A percentile compares a stretch with the other conserved stretches of the same genome.
Conservation (phyloP, 2,113 vertebrate species). For the Coracopsis vasa region DNA sequence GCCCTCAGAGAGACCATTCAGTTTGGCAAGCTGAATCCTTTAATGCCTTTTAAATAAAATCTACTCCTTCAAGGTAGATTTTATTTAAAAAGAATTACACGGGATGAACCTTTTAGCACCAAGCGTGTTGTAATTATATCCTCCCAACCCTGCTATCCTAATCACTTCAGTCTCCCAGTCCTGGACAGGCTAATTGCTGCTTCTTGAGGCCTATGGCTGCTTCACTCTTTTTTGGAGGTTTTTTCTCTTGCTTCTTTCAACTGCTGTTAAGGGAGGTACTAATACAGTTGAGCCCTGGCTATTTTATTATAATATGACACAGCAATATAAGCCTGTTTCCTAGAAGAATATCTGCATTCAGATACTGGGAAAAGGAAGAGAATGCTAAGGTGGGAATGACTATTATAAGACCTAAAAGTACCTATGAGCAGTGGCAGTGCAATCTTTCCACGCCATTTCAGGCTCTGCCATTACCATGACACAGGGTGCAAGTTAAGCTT, state of each 20-base stretch:
- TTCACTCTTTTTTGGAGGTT: background rate
- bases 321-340: background rate
- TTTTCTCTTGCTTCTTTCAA: background rate
- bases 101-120: background rate
- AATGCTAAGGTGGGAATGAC: background rate
- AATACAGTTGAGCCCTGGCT: background rate
- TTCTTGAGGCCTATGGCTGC: background rate
- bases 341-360: background rate
- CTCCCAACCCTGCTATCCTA: background rate
- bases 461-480: background rate
- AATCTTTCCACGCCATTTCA: background rate
- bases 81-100: background rate
- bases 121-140: background rate
- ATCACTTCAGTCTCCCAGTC: background rate
- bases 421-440: background rate
- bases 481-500: background rate
- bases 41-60: background rate
- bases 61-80: background rate
- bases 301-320: background rate
- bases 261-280: background rate
- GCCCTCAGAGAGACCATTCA: slow-evolving; percentile 9
- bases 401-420: background rate
- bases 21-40: background rate
- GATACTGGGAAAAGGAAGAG: background rate
- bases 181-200: background rate